Evolutionary conservation across 30 jellyfish, hydroid and myxozoan species (phyloP).

Genomic region (Chironex yamaguchii): DNA sequence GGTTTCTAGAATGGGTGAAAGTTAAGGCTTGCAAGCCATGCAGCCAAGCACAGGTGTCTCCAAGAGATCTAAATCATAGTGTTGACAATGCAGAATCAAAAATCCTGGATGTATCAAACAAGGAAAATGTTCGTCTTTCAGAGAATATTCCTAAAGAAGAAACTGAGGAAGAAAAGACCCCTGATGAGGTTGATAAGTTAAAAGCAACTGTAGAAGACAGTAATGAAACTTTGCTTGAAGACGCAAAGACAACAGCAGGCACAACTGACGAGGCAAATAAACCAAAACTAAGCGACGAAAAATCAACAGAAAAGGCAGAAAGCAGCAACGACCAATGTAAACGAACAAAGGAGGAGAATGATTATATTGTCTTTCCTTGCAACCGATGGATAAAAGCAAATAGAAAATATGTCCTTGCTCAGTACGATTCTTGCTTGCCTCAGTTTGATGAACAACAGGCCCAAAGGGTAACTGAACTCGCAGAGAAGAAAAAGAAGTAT

Average conservation of each 20-base stretch:
- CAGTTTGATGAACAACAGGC: conserved; percentile 82
- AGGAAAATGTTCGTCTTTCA: too few relatives aligned
- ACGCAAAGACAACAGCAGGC: neutral
- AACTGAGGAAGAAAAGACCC: neutral
- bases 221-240: too few relatives aligned
- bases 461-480: conserved; percentile 82
- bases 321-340: neutral
- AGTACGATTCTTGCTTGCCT: conserved; percentile 86
- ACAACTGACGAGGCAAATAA: neutral
- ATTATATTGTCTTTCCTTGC: conserved; percentile 69
- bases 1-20: conserved; percentile 90
- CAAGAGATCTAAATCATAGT: too few relatives aligned
- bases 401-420: conserved; percentile 28
- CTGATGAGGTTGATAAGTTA: neutral
- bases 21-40: conserved; percentile 53
- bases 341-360: neutral
- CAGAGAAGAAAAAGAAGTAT: conserved; percentile 66
- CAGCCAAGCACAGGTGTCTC: too few relatives aligned
- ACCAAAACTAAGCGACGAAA: conserved; percentile 11
- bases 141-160: neutral
- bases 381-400: conserved; percentile 90
- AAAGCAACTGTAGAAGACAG: too few relatives aligned
- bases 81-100: too few relatives aligned
- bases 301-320: neutral
- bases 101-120: neutral